Percentiles rank a stretch among this genome's conserved stretches.
Evolutionary conservation across 2,113 vertebrate species (phyloP).

Genomic region (Saccopteryx leptura): DNA sequence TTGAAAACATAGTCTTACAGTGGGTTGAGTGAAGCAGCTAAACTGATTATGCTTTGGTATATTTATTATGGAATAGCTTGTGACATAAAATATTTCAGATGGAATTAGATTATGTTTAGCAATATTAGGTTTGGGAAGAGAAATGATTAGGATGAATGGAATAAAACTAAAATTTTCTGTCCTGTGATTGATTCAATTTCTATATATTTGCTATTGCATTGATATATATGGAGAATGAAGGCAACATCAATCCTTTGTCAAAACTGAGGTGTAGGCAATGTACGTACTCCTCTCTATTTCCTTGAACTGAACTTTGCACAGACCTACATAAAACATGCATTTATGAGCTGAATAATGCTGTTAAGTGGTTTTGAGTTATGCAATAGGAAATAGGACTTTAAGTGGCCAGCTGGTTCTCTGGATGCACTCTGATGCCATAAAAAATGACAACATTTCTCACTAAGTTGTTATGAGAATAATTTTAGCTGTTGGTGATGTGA

Average conservation of each 20-base stretch:
- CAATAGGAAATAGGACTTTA: background rate
- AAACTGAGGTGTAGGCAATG: background rate
- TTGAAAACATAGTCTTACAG: conserved; percentile 18
- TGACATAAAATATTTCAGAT: conserved; percentile 28
- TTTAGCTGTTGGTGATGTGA: background rate
- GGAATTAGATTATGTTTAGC: conserved; percentile 13
- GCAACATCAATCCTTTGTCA: background rate
- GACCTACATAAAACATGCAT: background rate
- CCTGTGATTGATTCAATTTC: conserved; percentile 9
- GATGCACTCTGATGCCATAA: background rate
- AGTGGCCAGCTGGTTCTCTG: background rate
- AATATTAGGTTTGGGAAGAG: background rate
- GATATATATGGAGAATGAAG: background rate
- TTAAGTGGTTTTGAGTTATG: background rate
- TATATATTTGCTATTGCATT: background rate
- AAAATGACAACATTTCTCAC: background rate
- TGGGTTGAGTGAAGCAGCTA: background rate
- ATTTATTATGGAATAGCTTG: conserved; percentile 17
- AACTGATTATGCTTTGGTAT: background rate
- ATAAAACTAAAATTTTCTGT: background rate
- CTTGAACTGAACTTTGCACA: background rate
- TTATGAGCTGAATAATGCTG: background rate
- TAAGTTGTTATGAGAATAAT: background rate
- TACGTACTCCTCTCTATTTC: background rate
- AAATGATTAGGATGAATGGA: background rate